Evolutionary conservation across 2,888 invertebrate genomes (phyloP), one percentile per base, ranked within the genome.

Genomic region (Rhagonycha lutea): DNA sequence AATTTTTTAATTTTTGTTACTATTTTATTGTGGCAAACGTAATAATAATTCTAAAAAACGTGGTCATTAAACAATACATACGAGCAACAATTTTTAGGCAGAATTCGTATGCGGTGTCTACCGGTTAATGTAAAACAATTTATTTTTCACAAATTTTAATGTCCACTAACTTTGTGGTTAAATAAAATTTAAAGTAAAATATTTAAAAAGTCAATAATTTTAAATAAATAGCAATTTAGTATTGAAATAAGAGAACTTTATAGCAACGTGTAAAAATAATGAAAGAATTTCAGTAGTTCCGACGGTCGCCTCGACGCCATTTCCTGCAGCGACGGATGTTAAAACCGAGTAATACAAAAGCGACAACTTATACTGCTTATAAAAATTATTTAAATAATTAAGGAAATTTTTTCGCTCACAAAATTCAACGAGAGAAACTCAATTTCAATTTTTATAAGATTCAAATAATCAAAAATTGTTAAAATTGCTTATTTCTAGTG

Each of bases 291-390:
- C 12, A 29, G 14, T 10, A 68, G 69, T 47, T 72, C 75, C 75
- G 75, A 69, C 75, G 75, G 75, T 47, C 75, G 69, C 72, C 75
- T 63, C 63, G 75, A 72, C 75, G 75, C 75, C 75, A 75, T 75
- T 75, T 63, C 72, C 26, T 72, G n/a, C 29, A 71, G 71, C 75
- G 75, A 75, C 75, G 75, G 75, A 28, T 63, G 23, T 47, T 47
- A 47, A n/a, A 47, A 47, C n/a, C n/a, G 47, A 47, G 47, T n/a
- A 47, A n/a, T n/a, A n/a, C 47, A 47, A 47, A 47, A 47, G n/a
- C 47, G n/a, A n/a, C 2, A 47, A n/a, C 47, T 47, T 47, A 47
- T 28, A 28, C n/a, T 2, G n/a, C 12, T 2, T n/a, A n/a, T 8
- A 2, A 47, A n/a, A 5, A 47, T 47, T n/a, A n/a, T 47, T n/a